Evolutionary conservation across 2,888 invertebrate species (phyloP).

Genomic region (Luffia ferchaultella): DNA sequence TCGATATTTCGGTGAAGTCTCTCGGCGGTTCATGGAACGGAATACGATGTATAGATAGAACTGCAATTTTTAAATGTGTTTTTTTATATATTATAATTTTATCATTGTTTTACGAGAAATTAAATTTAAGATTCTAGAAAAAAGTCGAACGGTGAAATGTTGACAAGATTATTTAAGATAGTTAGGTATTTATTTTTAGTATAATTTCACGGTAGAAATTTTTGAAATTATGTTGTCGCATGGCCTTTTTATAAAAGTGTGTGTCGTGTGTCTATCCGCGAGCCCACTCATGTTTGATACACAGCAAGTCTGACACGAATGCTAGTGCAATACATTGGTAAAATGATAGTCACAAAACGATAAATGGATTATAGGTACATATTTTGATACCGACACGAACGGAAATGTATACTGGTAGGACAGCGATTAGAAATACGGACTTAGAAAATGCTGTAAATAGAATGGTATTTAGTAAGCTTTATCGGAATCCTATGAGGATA

Average conservation of each 20-base stretch:
- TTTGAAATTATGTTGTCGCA: not conserved
- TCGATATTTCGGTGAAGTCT: conserved; percentile 63
- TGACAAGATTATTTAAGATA: conserved; percentile 65
- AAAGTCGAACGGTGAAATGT: conserved; percentile 55
- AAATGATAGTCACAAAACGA: not conserved
- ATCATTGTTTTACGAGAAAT: conserved; percentile 62
- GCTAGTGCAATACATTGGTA: not conserved
- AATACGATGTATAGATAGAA: conserved; percentile 62
- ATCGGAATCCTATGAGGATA: not conserved
- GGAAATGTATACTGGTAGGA: not conserved
- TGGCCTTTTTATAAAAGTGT: not conserved
- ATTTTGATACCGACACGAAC: not conserved
- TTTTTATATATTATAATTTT: conserved; percentile 67
- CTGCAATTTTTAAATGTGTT: conserved; percentile 62
- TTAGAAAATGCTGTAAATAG: no score
- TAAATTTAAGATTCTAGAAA: conserved; percentile 58
- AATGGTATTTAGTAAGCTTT: no score
- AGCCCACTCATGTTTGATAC: not conserved
- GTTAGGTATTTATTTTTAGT: conserved; percentile 66
- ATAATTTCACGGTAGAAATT: conserved; percentile 26
- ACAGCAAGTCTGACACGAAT: not conserved
- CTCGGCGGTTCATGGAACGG: conserved; percentile 54
- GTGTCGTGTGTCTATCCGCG: not conserved
- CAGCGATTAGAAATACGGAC: not conserved
- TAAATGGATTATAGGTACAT: not conserved